Conservation (phyloP, 37 sponge, comb jelly and placozoan genomes). For the Ianthella basta region DNA sequence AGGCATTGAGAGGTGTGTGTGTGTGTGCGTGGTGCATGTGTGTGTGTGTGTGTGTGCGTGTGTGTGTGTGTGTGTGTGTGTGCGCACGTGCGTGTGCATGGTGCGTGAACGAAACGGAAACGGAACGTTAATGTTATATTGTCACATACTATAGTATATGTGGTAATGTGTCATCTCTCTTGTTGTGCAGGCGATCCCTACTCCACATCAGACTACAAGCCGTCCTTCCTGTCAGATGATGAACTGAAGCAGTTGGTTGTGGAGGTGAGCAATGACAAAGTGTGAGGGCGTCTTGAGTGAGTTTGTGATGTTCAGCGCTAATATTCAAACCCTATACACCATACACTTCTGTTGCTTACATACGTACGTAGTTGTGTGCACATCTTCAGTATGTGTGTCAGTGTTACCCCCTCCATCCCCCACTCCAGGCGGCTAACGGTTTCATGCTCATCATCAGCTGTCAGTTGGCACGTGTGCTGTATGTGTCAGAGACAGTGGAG, state of each 20-base stretch:
- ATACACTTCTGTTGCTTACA: too few relatives aligned
- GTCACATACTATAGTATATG: too few relatives aligned
- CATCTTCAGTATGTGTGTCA: too few relatives aligned
- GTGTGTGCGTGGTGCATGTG: not conserved
- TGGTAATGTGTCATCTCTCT: not conserved
- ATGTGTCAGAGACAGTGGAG: constrained; percentile 79
- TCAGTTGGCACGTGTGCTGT: constrained; percentile 68
- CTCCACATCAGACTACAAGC: constrained; percentile 62
- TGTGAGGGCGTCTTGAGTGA: too few relatives aligned
- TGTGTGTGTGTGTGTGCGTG: not conserved
- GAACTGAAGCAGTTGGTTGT: constrained; percentile 91
- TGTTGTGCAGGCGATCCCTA: constrained; percentile 52
- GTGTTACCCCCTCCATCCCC: not conserved
- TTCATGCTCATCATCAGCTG: constrained; percentile 90
- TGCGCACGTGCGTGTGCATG: not conserved
- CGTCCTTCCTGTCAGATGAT: constrained; percentile 84
- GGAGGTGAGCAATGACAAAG: constrained; percentile 54
- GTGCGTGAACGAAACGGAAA: too few relatives aligned
- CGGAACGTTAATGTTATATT: too few relatives aligned
- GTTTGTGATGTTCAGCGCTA: too few relatives aligned
- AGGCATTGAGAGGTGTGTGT: constrained; percentile 71
- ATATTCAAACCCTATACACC: too few relatives aligned
- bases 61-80: not conserved
- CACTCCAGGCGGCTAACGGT: constrained; percentile 84
- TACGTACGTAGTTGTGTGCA: not conserved